Conservation (phyloP, 2,888 invertebrate species). For the Erpobdella octoculata region DNA sequence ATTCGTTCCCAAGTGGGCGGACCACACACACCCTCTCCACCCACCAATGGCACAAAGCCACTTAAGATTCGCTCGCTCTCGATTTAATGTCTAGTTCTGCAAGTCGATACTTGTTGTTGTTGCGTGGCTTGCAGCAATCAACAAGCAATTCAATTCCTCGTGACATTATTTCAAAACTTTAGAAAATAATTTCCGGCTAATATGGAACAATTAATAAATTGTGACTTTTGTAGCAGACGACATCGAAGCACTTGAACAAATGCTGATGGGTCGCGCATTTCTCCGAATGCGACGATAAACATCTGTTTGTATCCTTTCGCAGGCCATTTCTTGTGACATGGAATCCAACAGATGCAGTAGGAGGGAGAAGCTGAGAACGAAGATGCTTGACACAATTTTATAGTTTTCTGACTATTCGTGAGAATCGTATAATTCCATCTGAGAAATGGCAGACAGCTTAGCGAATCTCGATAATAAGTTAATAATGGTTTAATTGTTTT, state of each 20-base stretch:
- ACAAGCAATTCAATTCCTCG: neutral
- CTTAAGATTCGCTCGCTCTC: slow-evolving; percentile 2
- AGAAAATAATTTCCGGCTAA: slow-evolving; percentile 9
- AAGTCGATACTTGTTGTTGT: too few relatives aligned
- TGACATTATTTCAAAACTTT: neutral
- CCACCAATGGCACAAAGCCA: slow-evolving; percentile 6
- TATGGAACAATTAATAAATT: too few relatives aligned
- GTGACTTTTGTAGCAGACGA: too few relatives aligned
- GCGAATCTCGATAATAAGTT: too few relatives aligned
- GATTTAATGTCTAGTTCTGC: too few relatives aligned
- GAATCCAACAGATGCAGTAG: slow-evolving; percentile 8
- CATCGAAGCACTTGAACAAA: slow-evolving; percentile 7
- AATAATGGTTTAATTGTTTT: too few relatives aligned
- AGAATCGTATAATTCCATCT: too few relatives aligned
- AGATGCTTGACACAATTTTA: slow-evolving; percentile 2
- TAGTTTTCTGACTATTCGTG: too few relatives aligned
- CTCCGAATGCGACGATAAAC: slow-evolving; percentile 1
- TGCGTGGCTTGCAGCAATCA: too few relatives aligned
- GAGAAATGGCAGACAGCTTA: too few relatives aligned
- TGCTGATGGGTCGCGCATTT: slow-evolving; percentile 3
- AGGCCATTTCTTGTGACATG: neutral
- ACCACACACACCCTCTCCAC: neutral
- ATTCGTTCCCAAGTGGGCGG: neutral
- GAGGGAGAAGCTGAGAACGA: neutral
- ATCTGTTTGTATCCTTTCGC: slow-evolving; percentile 6